phyloP scores from a whole-genome alignment of 2,888 invertebrate species.

The Suillia variegata region DNA sequence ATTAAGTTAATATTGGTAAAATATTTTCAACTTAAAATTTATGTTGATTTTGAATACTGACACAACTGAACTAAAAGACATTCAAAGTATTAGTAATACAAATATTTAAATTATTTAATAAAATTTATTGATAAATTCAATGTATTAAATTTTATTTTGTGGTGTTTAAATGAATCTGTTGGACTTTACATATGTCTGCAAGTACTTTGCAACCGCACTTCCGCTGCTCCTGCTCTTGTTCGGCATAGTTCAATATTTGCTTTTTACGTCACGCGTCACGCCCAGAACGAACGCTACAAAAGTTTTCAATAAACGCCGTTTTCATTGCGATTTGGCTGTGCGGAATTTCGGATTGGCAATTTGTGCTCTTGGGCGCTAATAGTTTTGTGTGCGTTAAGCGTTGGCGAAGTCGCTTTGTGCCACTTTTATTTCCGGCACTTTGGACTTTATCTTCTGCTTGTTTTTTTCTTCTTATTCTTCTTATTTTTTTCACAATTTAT shows the following conservation, averaged over 20 bases:
- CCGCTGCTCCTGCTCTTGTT: conserved; percentile 25
- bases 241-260: conserved; percentile 27
- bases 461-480: not conserved
- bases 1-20: no score
- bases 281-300: conserved; percentile 23
- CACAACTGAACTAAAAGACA: no score
- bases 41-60: no score
- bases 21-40: no score
- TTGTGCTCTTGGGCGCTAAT: conserved; percentile 21
- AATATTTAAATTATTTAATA: no score
- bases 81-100: no score
- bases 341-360: conserved; percentile 51
- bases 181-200: no score
- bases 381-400: conserved; percentile 1
- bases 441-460: conserved; percentile 21
- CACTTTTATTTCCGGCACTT: conserved; percentile 46
- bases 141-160: no score
- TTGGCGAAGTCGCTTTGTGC: no score
- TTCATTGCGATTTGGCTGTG: no score
- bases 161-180: no score
- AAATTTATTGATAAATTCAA: no score
- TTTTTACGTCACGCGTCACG: not conserved
- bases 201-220: not conserved
- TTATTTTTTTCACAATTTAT: conserved; percentile 8
- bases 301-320: conserved; percentile 49